These are phyloP conservation scores for Hephaestus fuliginosus DNA, from an alignment of 2,797 vertebrate species.

Conservation along the genomic window DNA sequence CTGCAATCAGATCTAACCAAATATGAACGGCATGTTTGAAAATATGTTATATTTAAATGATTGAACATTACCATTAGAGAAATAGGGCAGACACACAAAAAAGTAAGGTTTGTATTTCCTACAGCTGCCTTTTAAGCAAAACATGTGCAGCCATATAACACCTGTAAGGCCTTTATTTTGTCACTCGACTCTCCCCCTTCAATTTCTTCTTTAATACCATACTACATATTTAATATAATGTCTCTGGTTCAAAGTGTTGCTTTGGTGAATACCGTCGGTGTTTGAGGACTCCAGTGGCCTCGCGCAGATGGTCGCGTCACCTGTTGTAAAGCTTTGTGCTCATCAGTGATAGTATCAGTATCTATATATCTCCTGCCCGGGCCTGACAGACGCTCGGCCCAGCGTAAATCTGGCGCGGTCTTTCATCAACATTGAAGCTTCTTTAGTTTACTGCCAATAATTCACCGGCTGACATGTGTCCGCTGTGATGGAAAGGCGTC, in stretches of 20 bases:
- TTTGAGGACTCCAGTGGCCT: neutral
- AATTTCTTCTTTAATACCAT: neutral
- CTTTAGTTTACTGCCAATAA: constrained; percentile 57
- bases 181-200: neutral
- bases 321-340: constrained; percentile 25
- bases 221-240: neutral
- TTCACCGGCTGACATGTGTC: constrained; percentile 64
- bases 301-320: constrained; percentile 12
- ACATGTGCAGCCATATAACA: neutral
- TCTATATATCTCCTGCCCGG: constrained; percentile 39
- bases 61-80: neutral
- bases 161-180: neutral
- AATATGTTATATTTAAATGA: neutral
- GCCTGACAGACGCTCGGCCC: constrained; percentile 34
- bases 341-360: constrained; percentile 32
- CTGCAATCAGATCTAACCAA: neutral
- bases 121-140: neutral
- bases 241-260: neutral
- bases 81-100: neutral
- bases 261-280: constrained; percentile 1
- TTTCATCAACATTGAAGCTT: constrained; percentile 54
- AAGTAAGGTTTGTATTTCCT: neutral
- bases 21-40: neutral
- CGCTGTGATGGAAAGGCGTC: constrained; percentile 66
- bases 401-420: constrained; percentile 40